Evolutionary conservation across 1,140 invertebrate species (phyloP), one percentile per base, ranked within the genome.

Genomic region (Brachionus asplanchnoidis): DNA sequence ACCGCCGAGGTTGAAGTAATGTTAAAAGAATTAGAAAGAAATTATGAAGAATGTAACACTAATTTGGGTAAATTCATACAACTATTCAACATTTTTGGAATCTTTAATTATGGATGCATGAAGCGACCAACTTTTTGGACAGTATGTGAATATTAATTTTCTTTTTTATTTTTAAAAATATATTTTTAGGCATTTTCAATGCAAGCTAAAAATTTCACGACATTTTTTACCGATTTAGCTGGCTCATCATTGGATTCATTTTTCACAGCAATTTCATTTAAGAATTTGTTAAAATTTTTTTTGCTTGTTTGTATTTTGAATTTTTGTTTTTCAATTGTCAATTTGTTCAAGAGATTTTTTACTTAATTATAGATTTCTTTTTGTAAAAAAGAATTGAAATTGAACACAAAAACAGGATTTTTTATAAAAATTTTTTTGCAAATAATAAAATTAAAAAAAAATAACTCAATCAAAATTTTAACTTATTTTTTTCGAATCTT

Each of bases 221-320:
- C n/a, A 73, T 73, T 73, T 73, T 73, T 73, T 73, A 73, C 68
- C 36, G 68, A 73, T 73, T 73, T 73, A 73, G 36, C 36, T 40
- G 32, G 68, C 40, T 73, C 68, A 20, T 73, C 68, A 73, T 40
- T 73, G 36, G 68, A 73, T 42, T 73, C 68, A 73, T 73, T 73
- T 73, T 17, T 73, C 28, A 40, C 36, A 17, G 68, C 68, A 73
- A 73, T 73, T 73, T 73, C 68, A 42, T 73, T 73, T 73, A 73
- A 73, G 28, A 73, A 73, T 42, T 73, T 73, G 32, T 40, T 73
- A 73, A 73, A 73, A 73, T n/a, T 73, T 73, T 73, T 73, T 73
- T 42, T 73, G 28, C 40, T 73, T 73, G 1, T 73, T 73, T 40
- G 32, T 73, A 73, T 73, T 73, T 40, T 73, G 17, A 40, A 73